Evolutionary conservation across 2,113 vertebrate genomes (phyloP).

Genomic region (Ploceus nigricollis): DNA sequence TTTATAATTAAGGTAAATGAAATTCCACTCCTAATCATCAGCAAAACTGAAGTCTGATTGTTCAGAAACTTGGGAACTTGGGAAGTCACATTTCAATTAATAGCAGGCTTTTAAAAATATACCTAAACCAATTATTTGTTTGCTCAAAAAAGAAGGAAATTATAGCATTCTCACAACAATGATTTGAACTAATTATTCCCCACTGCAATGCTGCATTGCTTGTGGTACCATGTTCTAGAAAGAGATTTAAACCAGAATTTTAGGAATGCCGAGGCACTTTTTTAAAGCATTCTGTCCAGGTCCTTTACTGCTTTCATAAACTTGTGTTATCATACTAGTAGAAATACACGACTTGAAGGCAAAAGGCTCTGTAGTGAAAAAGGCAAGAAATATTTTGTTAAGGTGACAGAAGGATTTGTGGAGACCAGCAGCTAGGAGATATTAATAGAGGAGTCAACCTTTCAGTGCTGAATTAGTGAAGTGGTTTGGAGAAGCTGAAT

Average conservation of each 20-base stretch:
- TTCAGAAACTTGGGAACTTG: background rate
- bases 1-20: background rate
- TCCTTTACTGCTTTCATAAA: background rate
- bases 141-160: background rate
- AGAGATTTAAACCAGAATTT: background rate
- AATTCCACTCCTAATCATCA: background rate
- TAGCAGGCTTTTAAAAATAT: background rate
- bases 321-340: background rate
- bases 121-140: background rate
- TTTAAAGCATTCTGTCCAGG: background rate
- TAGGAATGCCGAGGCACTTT: background rate
- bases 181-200: background rate
- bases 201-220: background rate
- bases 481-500: background rate
- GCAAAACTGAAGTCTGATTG: background rate
- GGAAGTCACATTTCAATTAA: background rate
- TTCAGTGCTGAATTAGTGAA: background rate
- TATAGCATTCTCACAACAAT: background rate
- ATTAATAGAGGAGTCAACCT: background rate
- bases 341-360: accelerated
- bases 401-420: background rate
- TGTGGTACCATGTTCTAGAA: background rate
- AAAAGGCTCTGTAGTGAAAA: background rate
- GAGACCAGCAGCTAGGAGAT: background rate
- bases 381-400: background rate